Evolutionary conservation across 2,888 invertebrate genomes (phyloP).

Genomic region (Matsumyia berberina): DNA sequence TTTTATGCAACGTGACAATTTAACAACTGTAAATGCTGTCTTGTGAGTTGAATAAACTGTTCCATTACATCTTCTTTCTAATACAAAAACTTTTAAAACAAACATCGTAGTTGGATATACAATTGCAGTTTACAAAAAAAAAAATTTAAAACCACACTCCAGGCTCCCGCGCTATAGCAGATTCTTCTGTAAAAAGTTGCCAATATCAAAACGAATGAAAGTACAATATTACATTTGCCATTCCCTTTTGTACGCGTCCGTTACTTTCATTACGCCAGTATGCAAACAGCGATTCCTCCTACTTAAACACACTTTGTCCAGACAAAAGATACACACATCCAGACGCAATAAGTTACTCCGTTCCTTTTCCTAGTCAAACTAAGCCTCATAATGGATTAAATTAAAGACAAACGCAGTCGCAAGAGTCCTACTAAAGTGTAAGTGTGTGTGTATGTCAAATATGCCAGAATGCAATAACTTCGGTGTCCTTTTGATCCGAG

Average conservation of each 20-base stretch:
- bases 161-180: neutral
- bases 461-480: constrained; percentile 11
- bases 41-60: no score
- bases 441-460: neutral
- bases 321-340: constrained; percentile 51
- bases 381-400: constrained; percentile 2
- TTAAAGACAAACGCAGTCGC: constrained; percentile 8
- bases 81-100: no score
- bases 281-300: constrained; percentile 40
- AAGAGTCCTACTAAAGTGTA: neutral
- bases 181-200: neutral
- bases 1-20: no score
- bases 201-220: constrained; percentile 23
- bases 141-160: neutral
- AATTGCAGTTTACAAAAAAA: neutral
- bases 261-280: constrained; percentile 52
- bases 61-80: no score
- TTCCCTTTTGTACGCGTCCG: constrained; percentile 35
- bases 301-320: constrained; percentile 29
- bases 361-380: constrained; percentile 13
- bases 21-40: no score
- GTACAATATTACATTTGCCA: constrained; percentile 42
- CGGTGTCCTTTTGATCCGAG: neutral
- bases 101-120: no score
- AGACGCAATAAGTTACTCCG: constrained; percentile 5